Conservation (phyloP, 2,113 vertebrate genomes). For the Chrysochloris asiatica region DNA sequence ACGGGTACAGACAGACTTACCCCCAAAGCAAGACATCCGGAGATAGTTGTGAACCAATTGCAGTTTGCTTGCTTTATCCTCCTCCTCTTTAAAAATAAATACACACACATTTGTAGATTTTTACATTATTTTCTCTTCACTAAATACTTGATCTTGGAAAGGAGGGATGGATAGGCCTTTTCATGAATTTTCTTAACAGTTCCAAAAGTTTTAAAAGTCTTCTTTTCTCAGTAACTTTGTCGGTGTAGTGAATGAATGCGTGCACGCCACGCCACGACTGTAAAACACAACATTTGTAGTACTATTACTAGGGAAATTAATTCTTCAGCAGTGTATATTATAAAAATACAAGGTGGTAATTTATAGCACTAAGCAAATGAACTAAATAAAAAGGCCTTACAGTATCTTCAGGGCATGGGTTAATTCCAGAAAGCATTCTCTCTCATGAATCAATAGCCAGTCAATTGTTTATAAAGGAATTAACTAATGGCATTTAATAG, state of each 20-base stretch:
- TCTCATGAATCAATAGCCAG: slow-evolving; percentile 76
- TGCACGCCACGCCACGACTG: slow-evolving; percentile 75
- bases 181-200: slow-evolving; percentile 49
- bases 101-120: not conserved
- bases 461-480: slow-evolving; percentile 68
- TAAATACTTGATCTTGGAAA: slow-evolving; percentile 3
- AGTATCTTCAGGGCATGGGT: slow-evolving; percentile 77
- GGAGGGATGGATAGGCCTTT: not conserved
- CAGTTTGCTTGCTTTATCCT: not conserved
- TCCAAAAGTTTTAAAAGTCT: slow-evolving; percentile 38
- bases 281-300: slow-evolving; percentile 82
- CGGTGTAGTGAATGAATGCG: slow-evolving; percentile 83
- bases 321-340: slow-evolving; percentile 77
- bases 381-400: slow-evolving; percentile 70
- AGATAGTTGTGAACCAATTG: not conserved
- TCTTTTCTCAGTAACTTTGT: slow-evolving; percentile 78
- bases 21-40: no score
- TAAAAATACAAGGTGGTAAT: slow-evolving; percentile 82
- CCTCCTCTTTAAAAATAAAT: no score
- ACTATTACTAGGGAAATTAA: slow-evolving; percentile 81
- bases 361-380: slow-evolving; percentile 82
- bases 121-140: not conserved
- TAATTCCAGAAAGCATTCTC: slow-evolving; percentile 80
- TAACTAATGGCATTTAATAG: slow-evolving; percentile 69
- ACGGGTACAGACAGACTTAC: not conserved